Conservation (phyloP, 2,113 vertebrate species). For the Scomber japonicus region DNA sequence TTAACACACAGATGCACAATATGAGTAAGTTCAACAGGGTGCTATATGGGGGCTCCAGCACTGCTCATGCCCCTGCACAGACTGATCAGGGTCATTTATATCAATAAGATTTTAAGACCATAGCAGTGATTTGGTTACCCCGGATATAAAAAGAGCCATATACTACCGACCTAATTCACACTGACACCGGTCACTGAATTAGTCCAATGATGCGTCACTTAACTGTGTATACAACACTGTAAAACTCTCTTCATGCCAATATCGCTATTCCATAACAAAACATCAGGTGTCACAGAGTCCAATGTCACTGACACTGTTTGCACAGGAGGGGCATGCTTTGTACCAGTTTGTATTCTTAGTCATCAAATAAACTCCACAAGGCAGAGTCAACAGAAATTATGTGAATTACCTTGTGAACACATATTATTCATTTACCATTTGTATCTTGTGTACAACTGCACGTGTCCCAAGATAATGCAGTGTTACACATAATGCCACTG, state of each 20-base stretch:
- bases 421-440: neutral
- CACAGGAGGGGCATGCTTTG: neutral
- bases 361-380: neutral
- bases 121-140: neutral
- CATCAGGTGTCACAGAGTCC: neutral
- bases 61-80: neutral
- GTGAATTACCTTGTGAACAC: neutral
- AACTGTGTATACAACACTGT: conserved; percentile 9
- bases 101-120: neutral
- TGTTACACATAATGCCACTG: too few species aligned
- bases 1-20: conserved; percentile 5
- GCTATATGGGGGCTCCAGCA: neutral
- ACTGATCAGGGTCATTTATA: neutral
- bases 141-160: neutral
- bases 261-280: neutral
- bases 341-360: neutral
- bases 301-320: conserved; percentile 39
- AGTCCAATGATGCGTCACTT: neutral
- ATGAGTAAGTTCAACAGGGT: neutral
- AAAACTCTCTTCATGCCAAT: neutral
- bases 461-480: too few species aligned
- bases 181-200: neutral
- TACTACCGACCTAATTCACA: neutral
- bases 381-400: neutral
- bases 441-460: neutral